phyloP scores from a whole-genome alignment of 2,113 vertebrate genomes.

The Hyla sarda region DNA sequence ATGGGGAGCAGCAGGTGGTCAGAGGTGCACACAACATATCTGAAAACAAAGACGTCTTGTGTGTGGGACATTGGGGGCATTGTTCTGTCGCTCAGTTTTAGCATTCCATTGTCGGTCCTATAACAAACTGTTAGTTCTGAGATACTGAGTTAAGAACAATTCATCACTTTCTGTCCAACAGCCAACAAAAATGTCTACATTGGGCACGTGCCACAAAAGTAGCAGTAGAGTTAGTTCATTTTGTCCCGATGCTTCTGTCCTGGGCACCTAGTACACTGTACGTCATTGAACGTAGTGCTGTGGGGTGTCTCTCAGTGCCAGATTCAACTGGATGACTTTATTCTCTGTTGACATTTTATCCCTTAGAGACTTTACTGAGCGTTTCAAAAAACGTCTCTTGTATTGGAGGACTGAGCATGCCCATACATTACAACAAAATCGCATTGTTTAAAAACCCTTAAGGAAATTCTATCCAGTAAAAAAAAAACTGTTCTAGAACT shows the following conservation, averaged over 20 bases:
- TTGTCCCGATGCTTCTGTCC: neutral
- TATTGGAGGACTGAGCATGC: no score
- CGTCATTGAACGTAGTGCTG: neutral
- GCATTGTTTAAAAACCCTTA: no score
- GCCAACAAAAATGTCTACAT: conserved; percentile 48
- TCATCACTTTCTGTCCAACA: conserved; percentile 26
- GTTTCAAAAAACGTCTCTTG: no score
- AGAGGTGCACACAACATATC: conserved; percentile 41
- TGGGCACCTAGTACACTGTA: neutral
- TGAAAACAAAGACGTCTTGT: conserved; percentile 33
- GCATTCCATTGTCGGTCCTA: conserved; percentile 48
- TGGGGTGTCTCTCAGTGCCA: neutral
- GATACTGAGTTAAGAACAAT: conserved; percentile 41
- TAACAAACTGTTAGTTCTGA: conserved; percentile 39
- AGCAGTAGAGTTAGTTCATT: neutral
- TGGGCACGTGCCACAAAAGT: conserved; percentile 25
- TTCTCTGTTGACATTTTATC: neutral
- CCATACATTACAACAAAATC: no score
- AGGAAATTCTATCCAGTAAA: no score
- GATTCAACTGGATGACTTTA: neutral
- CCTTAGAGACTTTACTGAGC: no score
- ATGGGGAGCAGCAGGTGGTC: conserved; percentile 46
- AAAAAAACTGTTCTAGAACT: no score
- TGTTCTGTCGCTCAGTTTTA: conserved; percentile 23
- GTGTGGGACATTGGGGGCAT: conserved; percentile 36